Conservation (phyloP, 35 echinoderm and acorn worm species). For the Ophioderma brevispina region DNA sequence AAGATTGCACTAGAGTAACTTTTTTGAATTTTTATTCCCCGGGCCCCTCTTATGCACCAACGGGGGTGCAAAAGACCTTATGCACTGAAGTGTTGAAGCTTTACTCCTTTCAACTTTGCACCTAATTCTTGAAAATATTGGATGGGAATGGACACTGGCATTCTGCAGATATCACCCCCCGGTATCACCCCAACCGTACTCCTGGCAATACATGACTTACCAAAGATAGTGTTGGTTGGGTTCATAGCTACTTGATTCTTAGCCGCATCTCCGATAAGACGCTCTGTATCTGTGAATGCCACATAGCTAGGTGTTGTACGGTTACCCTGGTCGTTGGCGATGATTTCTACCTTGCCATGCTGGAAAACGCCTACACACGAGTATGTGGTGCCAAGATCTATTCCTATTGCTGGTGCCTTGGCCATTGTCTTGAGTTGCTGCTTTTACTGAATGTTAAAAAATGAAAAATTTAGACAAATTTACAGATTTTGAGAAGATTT, state of each 20-base stretch:
- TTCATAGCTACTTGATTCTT: slow-evolving; percentile 86
- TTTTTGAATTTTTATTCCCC: too few species aligned
- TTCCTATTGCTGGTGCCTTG: slow-evolving; percentile 76
- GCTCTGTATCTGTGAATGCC: slow-evolving; percentile 75
- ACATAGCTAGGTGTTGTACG: slow-evolving; percentile 81
- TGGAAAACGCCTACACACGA: slow-evolving; percentile 91
- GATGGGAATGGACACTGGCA: too few species aligned
- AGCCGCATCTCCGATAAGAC: slow-evolving; percentile 75
- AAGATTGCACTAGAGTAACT: too few species aligned
- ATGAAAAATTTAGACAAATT: background rate
- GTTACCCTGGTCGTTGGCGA: slow-evolving; percentile 85
- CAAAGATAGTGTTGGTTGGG: slow-evolving; percentile 68
- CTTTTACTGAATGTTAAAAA: slow-evolving; percentile 20
- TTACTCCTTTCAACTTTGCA: too few species aligned
- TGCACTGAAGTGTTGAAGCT: too few species aligned
- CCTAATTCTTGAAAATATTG: too few species aligned
- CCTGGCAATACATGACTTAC: too few species aligned
- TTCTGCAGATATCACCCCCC: too few species aligned
- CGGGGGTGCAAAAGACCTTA: too few species aligned
- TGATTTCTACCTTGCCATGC: slow-evolving; percentile 85
- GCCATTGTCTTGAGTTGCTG: background rate
- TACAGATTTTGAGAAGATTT: too few species aligned
- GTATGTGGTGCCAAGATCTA: slow-evolving; percentile 93
- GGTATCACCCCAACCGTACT: too few species aligned
- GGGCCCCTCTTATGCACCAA: too few species aligned